A percentile compares a stretch with the other conserved stretches of the same genome.
Evolutionary conservation across 2,797 vertebrate species (phyloP).

Genomic region (Masticophis lateralis): DNA sequence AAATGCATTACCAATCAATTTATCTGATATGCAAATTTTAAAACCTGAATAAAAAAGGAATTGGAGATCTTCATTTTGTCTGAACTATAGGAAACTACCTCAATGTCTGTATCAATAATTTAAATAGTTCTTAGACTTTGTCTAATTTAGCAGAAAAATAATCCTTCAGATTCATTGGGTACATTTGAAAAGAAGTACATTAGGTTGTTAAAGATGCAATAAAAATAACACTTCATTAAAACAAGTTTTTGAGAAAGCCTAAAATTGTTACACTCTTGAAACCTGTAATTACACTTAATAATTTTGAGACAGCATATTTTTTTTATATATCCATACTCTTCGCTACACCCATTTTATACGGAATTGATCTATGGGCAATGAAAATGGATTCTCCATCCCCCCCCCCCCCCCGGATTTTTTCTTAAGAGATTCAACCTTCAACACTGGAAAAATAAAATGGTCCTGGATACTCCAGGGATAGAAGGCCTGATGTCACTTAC

Average conservation of each 20-base stretch:
- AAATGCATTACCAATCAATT: neutral
- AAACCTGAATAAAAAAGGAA: neutral
- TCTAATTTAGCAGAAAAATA: neutral
- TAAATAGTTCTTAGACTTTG: neutral
- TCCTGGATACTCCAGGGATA: neutral
- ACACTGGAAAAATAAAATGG: neutral
- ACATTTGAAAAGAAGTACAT: neutral
- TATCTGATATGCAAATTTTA: neutral
- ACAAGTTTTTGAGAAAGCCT: neutral
- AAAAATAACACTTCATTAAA: neutral
- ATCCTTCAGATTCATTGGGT: neutral
- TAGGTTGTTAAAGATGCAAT: neutral
- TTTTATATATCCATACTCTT: neutral
- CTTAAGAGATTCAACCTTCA: neutral
- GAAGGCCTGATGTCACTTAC: neutral
- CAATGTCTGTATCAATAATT: neutral
- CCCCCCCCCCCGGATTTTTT: neutral
- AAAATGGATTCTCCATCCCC: neutral
- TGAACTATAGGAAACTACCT: neutral
- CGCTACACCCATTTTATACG: neutral
- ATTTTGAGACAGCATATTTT: neutral
- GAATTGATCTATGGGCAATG: neutral
- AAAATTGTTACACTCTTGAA: neutral
- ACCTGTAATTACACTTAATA: neutral
- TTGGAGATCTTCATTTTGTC: neutral